phyloP scores from a whole-genome alignment of 2,888 invertebrate species.

The Terebella lapidaria region DNA sequence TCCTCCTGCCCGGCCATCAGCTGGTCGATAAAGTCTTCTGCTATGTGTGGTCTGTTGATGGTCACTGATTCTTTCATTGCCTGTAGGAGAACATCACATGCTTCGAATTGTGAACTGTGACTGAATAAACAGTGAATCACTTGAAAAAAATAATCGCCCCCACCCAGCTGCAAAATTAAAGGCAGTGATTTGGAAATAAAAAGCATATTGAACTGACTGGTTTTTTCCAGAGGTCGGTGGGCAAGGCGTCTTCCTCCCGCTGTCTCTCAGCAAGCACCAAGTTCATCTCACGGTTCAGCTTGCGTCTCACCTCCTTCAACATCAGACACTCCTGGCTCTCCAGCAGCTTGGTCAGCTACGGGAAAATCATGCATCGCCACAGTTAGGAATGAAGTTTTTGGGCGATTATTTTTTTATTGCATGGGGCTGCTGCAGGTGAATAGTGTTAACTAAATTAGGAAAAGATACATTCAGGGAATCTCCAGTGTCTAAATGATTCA shows the following conservation, averaged over 20 bases:
- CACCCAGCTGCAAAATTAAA: too few relatives aligned
- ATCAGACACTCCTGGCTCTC: constrained; percentile 48
- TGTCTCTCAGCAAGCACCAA: constrained; percentile 46
- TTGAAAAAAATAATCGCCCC: too few relatives aligned
- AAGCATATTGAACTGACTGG: too few relatives aligned
- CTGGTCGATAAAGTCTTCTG: constrained; percentile 42
- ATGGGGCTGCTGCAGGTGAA: too few relatives aligned
- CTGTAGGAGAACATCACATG: constrained; percentile 26
- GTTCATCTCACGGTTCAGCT: constrained; percentile 41
- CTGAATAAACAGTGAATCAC: too few relatives aligned
- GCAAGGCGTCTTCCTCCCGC: constrained; percentile 48
- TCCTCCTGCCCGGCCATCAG: constrained; percentile 21
- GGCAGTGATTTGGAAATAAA: too few relatives aligned
- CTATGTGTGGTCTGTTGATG: constrained; percentile 44
- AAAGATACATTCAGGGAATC: too few relatives aligned
- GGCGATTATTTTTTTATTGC: too few relatives aligned
- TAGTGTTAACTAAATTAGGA: too few relatives aligned
- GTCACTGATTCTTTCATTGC: constrained; percentile 51
- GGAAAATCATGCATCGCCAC: too few relatives aligned
- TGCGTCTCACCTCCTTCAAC: constrained; percentile 45
- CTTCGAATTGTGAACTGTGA: too few relatives aligned
- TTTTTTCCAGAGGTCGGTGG: constrained; percentile 53
- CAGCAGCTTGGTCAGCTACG: constrained; percentile 42
- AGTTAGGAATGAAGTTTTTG: not conserved
- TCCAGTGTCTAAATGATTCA: too few relatives aligned